These are phyloP conservation scores for Asarcornis scutulata DNA, from an alignment of 2,113 vertebrate species.

Conservation along the genomic window DNA sequence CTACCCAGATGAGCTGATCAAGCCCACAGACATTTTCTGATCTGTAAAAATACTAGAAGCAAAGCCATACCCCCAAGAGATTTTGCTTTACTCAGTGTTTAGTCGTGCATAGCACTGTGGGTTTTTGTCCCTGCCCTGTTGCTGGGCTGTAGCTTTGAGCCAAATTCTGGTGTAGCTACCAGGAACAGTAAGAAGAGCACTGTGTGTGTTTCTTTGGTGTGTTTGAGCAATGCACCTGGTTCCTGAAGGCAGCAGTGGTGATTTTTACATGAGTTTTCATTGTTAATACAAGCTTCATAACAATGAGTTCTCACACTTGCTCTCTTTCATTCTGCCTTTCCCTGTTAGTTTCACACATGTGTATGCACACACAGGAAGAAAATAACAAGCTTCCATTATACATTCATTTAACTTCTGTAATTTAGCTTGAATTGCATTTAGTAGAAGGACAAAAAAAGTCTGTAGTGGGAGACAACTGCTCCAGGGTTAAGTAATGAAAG, in stretches of 20 bases:
- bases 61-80: neutral
- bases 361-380: accelerated
- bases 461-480: neutral
- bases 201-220: neutral
- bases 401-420: conserved; percentile 37
- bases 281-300: neutral
- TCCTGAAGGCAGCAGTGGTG: neutral
- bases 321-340: neutral
- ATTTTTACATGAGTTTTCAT: neutral
- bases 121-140: neutral
- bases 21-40: neutral
- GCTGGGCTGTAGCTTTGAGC: neutral
- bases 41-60: neutral
- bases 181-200: neutral
- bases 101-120: neutral
- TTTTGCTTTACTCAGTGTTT: neutral
- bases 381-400: neutral
- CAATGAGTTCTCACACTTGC: neutral
- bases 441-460: conserved; percentile 40
- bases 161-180: neutral
- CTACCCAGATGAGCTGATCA: neutral
- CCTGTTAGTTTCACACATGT: neutral
- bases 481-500: conserved; percentile 25
- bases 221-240: neutral
- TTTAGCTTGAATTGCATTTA: conserved; percentile 43